phyloP scores from a whole-genome alignment of 2,113 vertebrate genomes.

The Thunnus maccoyii region DNA sequence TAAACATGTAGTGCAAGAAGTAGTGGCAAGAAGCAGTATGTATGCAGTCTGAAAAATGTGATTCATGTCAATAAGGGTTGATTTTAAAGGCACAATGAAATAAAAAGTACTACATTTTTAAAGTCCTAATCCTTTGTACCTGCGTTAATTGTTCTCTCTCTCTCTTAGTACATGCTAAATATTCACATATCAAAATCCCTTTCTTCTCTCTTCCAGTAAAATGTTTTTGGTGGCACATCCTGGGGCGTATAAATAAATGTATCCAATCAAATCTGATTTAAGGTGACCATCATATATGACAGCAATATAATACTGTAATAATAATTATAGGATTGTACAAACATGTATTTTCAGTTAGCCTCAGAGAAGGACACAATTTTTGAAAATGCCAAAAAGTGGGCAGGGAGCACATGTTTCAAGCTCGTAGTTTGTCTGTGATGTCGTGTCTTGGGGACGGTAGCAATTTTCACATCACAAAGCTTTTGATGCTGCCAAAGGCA shows the following conservation, averaged over 20 bases:
- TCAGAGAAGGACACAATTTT: background rate
- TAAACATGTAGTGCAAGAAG: too few species aligned
- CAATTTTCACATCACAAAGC: constrained; percentile 60
- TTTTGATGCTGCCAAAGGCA: constrained; percentile 41
- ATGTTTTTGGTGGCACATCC: too few species aligned
- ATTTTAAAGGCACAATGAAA: too few species aligned
- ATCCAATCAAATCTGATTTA: background rate
- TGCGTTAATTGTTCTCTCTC: too few species aligned
- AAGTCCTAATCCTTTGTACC: too few species aligned
- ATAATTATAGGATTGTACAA: background rate
- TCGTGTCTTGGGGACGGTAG: constrained; percentile 14
- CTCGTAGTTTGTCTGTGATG: constrained; percentile 22
- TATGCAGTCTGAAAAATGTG: background rate
- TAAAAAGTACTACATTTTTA: too few species aligned
- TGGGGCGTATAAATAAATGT: background rate
- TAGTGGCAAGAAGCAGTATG: background rate
- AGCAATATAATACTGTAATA: background rate
- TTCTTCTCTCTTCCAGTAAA: background rate
- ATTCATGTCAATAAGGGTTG: background rate
- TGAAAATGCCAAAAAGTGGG: constrained; percentile 11
- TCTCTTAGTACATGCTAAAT: too few species aligned
- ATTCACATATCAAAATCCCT: background rate
- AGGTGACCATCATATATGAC: too few species aligned
- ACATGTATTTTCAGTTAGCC: constrained; percentile 4
- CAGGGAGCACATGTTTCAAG: background rate